phyloP scores from a whole-genome alignment of 2,888 invertebrate genomes.

The Athalia circularis region DNA sequence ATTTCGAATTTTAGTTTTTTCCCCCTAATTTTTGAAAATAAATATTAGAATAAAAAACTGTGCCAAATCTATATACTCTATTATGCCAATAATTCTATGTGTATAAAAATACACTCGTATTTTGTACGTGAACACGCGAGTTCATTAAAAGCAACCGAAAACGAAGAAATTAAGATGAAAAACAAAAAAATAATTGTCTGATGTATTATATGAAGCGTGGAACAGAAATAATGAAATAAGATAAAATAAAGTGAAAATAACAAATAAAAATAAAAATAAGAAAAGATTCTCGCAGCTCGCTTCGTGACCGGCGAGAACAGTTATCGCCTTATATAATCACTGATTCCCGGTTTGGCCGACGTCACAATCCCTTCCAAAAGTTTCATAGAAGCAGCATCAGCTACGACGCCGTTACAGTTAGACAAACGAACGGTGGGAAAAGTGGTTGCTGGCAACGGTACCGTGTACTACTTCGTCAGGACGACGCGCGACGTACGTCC shows the following conservation, averaged over 20 bases:
- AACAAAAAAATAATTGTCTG: background rate
- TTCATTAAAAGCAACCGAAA: too few relatives aligned
- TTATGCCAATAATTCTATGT: background rate
- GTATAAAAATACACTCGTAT: background rate
- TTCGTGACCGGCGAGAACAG: conserved; percentile 37
- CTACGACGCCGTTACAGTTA: conserved; percentile 43
- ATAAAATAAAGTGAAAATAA: background rate
- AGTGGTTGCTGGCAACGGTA: conserved; percentile 40
- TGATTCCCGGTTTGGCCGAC: conserved; percentile 32
- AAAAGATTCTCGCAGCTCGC: background rate
- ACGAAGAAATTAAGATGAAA: too few relatives aligned
- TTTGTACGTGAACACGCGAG: too few relatives aligned
- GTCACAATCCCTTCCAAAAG: conserved; percentile 41
- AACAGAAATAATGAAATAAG: background rate
- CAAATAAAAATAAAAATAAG: background rate
- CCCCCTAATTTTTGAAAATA: background rate
- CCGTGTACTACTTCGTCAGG: conserved; percentile 24
- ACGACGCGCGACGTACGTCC: background rate
- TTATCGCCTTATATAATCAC: conserved; percentile 40
- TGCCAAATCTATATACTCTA: background rate
- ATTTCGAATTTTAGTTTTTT: too few relatives aligned
- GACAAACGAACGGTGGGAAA: conserved; percentile 42
- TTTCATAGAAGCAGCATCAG: conserved; percentile 1
- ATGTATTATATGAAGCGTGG: too few relatives aligned
- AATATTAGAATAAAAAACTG: conserved; percentile 2